Percentiles rank a stretch among this genome's conserved stretches.
Evolutionary conservation across 2,888 invertebrate species (phyloP).

Genomic region (Chloroclystis v-ata): DNA sequence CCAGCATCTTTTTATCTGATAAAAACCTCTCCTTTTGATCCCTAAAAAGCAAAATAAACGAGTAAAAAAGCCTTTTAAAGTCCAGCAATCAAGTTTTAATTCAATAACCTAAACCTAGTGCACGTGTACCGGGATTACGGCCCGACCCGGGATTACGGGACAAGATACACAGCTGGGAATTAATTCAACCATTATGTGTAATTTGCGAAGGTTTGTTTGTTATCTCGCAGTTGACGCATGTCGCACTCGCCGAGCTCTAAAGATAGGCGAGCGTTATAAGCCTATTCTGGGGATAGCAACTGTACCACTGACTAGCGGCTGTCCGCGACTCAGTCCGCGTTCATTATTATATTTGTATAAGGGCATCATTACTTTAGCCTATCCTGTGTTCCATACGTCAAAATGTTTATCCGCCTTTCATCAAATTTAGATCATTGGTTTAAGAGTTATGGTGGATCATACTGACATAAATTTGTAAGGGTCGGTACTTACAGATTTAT

Average conservation of each 20-base stretch:
- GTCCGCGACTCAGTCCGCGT: too few species aligned
- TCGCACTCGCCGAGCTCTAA: slow-evolving; percentile 7
- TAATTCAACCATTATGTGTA: slow-evolving; percentile 40
- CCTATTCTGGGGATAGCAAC: too few species aligned
- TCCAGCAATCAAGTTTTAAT: slow-evolving; percentile 35
- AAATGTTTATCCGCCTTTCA: too few species aligned
- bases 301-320: too few species aligned
- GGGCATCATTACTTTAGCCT: too few species aligned
- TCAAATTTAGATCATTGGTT: too few species aligned
- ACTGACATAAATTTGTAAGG: too few species aligned
- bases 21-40: background rate
- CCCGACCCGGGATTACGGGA: slow-evolving; percentile 28
- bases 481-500: too few species aligned
- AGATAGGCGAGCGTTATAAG: background rate
- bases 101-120: slow-evolving; percentile 40
- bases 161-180: slow-evolving; percentile 33
- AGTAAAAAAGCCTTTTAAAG: background rate
- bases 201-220: slow-evolving; percentile 37
- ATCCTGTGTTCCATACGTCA: too few species aligned
- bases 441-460: too few species aligned
- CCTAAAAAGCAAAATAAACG: background rate
- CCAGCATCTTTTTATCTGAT: background rate
- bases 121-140: slow-evolving; percentile 33
- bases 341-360: too few species aligned
- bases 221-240: slow-evolving; percentile 13